These are phyloP conservation scores for Neogobius melanostomus DNA, from an alignment of 2,113 vertebrate genomes.

Conservation along the genomic window DNA sequence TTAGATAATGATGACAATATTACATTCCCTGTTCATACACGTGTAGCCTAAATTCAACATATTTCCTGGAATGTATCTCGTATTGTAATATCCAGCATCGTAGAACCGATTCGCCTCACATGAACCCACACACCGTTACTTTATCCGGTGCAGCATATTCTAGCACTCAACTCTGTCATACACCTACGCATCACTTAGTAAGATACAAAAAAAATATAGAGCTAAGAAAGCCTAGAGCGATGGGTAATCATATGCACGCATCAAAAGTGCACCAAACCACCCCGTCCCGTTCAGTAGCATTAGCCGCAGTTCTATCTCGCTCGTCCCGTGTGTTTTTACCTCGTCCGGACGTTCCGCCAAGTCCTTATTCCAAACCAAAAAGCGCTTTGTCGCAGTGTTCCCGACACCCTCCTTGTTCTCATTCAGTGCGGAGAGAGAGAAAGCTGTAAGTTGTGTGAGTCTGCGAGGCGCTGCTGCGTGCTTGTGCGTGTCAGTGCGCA, in stretches of 20 bases:
- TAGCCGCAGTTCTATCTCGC: not conserved
- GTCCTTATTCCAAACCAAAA: conserved; percentile 23
- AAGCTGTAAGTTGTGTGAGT: conserved; percentile 43
- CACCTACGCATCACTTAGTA: not conserved
- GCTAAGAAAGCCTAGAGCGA: not conserved
- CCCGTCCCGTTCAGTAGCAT: conserved; percentile 51
- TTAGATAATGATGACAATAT: not conserved
- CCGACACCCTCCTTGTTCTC: conserved; percentile 14
- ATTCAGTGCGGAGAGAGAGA: not conserved
- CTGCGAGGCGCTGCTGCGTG: conserved; percentile 1
- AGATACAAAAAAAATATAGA: not conserved
- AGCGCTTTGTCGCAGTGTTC: conserved; percentile 20
- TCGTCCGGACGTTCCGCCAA: conserved; percentile 50
- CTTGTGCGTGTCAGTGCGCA: conserved; percentile 51
- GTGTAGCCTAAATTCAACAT: not conserved
- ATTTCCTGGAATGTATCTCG: conserved; percentile 22
- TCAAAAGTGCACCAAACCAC: conserved; percentile 25
- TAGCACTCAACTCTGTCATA: conserved; percentile 11
- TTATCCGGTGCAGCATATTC: conserved; percentile 33
- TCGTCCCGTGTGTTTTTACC: conserved; percentile 49
- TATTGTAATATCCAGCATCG: conserved; percentile 14
- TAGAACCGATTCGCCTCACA: conserved; percentile 40
- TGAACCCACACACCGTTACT: conserved; percentile 45
- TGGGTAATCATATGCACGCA: conserved; percentile 23
- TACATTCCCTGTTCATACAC: not conserved